Evolutionary conservation across 1,140 invertebrate species (phyloP), one percentile per base, ranked within the genome.

Genomic region (Cepaea nemoralis): DNA sequence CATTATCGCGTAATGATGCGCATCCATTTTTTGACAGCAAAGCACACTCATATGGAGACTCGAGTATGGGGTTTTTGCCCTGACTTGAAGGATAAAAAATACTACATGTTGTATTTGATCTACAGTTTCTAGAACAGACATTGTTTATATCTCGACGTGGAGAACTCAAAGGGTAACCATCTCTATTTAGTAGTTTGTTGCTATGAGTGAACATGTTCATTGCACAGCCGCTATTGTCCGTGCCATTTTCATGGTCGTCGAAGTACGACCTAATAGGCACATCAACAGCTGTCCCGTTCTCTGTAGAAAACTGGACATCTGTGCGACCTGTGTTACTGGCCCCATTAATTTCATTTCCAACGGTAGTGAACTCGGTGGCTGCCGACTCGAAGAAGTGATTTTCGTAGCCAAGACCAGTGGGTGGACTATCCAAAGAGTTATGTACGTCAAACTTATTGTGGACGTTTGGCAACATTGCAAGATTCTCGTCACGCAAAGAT

Each of bases 341-440:
- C 0, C 19, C 5, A 42, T 37, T 24, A 8, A n/a, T 10, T 0
- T 39, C 39, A 0, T 70, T 22, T 10, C 24, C 69, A n/a, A 2
- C 3, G 19, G 31, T 33, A 8, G 37, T 70, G 69, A 70, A 70
- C 24, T 70, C 69, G 19, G 69, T 40, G 2, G 69, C 69, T 70
- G 69, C 69, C 1, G 69, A 70, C 37, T 70, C 35, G 40, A 70
- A 39, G 22, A 70, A 40, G 37, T 70, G 69, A 27, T 70, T 31
- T 6, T 22, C 35, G 27, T 40, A 39, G 19, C 69, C 24, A 2
- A n/a, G 6, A 22, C 10, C 39, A 8, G 37, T 27, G 3, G n/a
- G 22, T 10, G 59, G 16, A 63, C 59, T 6, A 63, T 31, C 16
- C 59, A 27, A 63, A 31, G 59, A 63, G n/a, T 63, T 55, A 24